Base-by-base conservation (phyloP, 2,888 invertebrate genomes). In the Antheraea yamamai region DNA sequence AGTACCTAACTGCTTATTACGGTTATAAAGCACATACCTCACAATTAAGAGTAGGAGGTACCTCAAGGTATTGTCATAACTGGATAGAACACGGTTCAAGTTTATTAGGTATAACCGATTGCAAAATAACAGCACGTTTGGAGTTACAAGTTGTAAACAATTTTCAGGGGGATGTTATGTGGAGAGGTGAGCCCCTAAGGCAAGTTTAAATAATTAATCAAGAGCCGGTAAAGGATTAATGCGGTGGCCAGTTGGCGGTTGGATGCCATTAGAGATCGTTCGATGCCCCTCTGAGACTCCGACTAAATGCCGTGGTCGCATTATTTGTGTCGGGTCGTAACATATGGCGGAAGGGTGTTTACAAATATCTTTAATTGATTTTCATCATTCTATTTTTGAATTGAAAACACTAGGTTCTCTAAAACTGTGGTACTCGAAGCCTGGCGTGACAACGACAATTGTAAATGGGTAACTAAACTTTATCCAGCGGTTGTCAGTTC, bases 191-290 rank as follows among this genome's bases (percentile, higher is more conserved):
- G 82, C 85, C 89, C 89, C 85, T 84, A 81, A 87, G 88, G 89
- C 85, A 91, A 93, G 87, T 93, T 94, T 91, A 92, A 94, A 94
- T 93, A 94, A 94, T 94, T 94, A 94, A 94, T 94, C 94, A 93
- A 92, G 90, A 89, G 91, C 88, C 89, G 87, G 91, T 90, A 93
- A 93, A 93, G 94, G 94, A 94, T 94, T 94, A 94, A 93, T 92
- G 93, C 88, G 91, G 93, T 91, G 94, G 93, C 90, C 94, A 93
- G 93, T 92, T 91, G 92, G 94, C 89, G 94, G 94, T 92, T 85
- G 90, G 88, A 91, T 92, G 89, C 93, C 92, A 93, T 94, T 94
- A 93, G 91, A 91, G 91, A 89, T 87, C 91, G 90, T 89, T 92
- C 92, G 90, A 92, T 90, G 91, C 91, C 90, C 89, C 86, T 84